Base-by-base conservation (phyloP, 2,113 vertebrate genomes). In the Alaudala cheleensis region DNA sequence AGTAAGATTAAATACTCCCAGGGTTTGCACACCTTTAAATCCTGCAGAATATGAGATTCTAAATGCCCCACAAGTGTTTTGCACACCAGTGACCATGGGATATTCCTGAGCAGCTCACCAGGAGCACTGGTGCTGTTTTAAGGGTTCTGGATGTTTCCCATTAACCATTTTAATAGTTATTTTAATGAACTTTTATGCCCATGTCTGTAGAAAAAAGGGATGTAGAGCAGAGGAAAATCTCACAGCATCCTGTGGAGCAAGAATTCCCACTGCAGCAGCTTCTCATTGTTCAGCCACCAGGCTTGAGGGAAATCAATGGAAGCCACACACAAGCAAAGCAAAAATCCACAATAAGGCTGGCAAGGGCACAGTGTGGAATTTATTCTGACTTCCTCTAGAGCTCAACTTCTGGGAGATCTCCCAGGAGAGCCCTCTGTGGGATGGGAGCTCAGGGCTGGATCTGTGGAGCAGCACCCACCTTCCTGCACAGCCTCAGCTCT, bases 51-150 rank as follows among this genome's bases (percentile, higher is more conserved):
- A 49, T 6, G 7, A 81, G 37, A 66, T 23, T 62, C 34, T 45
- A 39, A 81, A 73, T 65, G 51, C 64, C 21, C 47, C 20, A 22
- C 33, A 37, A 47, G 15, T 22, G 25, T 14, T 88, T n/a, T 34
- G 26, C 25, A 2, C 23, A 60, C 29, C 0, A 54, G 61, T 2
- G 21, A 42, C 10, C 53, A 29, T 1, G 0, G 1, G 37, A 47
- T 6, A 33, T 26, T 64, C 39, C 37, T 3, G 26, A 74, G 72
- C 22, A 39, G 58, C 56, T 45, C 64, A 8, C 37, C 37, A 37
- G 37, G 37, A 37, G 37, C 37, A 37, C 37, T 37, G 37, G 37
- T 37, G 37, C 37, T 37, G 37, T 37, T 37, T 37, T 37, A 37
- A 37, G 37, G 37, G 37, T 37, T 37, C 37, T 65, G 49, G 60